These are phyloP conservation scores for Drosophila austrosaltans DNA, from an alignment of 2,888 invertebrate genomes.

Conservation along the genomic window DNA sequence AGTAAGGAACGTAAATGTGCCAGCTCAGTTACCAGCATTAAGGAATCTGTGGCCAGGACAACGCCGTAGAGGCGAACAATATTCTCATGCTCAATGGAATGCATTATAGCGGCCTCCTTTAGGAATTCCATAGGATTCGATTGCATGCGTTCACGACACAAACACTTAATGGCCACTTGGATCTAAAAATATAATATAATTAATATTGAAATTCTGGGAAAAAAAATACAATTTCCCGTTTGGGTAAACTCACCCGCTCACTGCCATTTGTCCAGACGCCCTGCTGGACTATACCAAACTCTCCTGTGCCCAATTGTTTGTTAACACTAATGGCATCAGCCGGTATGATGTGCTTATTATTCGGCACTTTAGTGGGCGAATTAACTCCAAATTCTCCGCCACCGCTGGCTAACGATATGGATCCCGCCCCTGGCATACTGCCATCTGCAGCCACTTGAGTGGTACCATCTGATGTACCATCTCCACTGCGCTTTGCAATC, in stretches of 20 bases:
- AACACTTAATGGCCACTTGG: conserved; percentile 98
- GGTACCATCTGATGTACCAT: conserved; percentile 26
- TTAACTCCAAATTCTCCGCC: conserved; percentile 73
- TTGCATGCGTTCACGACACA: conserved; percentile 97
- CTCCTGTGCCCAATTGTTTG: conserved; percentile 97
- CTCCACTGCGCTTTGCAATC: conserved; percentile 80
- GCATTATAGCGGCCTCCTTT: conserved; percentile 99
- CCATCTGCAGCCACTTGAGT: conserved; percentile 34
- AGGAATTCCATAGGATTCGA: conserved; percentile 98
- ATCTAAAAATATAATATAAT: conserved; percentile 85
- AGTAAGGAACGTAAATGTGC: conserved; percentile 97
- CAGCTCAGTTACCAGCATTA: conserved; percentile 94
- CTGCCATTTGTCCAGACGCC: conserved; percentile 98
- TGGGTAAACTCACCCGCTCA: conserved; percentile 83
- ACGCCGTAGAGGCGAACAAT: conserved; percentile 99
- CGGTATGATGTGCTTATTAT: conserved; percentile 94
- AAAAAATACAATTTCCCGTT: conserved; percentile 86
- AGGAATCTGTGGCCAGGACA: conserved; percentile 94
- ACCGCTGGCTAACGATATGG: conserved; percentile 42
- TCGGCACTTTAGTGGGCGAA: conserved; percentile 84
- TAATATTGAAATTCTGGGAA: neutral
- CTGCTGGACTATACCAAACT: conserved; percentile 99
- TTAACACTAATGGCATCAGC: conserved; percentile 96
- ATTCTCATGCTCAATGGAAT: conserved; percentile 97
- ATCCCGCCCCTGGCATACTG: conserved; percentile 3